phyloP scores from a whole-genome alignment of 2,113 vertebrate species.

The Danio rerio region DNA sequence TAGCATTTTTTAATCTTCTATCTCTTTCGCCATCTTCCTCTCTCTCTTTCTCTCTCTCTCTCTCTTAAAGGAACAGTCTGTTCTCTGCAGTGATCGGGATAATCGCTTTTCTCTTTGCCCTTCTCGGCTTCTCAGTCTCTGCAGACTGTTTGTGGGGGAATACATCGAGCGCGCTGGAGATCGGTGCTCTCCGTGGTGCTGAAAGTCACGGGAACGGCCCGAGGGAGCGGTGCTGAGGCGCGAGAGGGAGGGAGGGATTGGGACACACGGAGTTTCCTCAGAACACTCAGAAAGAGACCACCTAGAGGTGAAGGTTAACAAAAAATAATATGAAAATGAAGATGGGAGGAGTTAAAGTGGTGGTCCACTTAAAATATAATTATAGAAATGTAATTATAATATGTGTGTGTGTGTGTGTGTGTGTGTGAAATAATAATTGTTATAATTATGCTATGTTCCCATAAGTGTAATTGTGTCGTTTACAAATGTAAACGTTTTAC shows the following conservation, averaged over 20 bases:
- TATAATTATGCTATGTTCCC: no score
- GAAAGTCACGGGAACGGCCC: constrained; percentile 5
- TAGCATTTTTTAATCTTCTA: constrained; percentile 62
- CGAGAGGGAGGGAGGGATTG: background rate
- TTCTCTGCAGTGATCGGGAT: constrained; percentile 68
- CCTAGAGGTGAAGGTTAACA: background rate
- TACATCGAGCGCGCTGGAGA: background rate
- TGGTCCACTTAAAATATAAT: background rate
- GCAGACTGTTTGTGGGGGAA: background rate
- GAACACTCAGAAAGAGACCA: constrained; percentile 6
- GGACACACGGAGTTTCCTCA: background rate
- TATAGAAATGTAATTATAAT: no score
- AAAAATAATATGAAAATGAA: background rate
- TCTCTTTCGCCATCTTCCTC: background rate
- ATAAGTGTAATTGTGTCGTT: no score
- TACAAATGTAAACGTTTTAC: no score
- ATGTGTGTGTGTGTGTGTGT: no score
- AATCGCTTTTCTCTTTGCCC: constrained; percentile 55
- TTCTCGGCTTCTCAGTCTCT: constrained; percentile 27
- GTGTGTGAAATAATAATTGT: no score
- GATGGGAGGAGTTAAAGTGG: background rate
- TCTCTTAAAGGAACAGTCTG: constrained; percentile 78
- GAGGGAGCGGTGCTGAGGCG: background rate
- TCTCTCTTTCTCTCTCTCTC: constrained; percentile 60
- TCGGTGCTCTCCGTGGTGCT: constrained; percentile 37